Evolutionary conservation across 1,140 invertebrate species (phyloP), one percentile per base, ranked within the genome.

Genomic region (Aporrectodea caliginosa): DNA sequence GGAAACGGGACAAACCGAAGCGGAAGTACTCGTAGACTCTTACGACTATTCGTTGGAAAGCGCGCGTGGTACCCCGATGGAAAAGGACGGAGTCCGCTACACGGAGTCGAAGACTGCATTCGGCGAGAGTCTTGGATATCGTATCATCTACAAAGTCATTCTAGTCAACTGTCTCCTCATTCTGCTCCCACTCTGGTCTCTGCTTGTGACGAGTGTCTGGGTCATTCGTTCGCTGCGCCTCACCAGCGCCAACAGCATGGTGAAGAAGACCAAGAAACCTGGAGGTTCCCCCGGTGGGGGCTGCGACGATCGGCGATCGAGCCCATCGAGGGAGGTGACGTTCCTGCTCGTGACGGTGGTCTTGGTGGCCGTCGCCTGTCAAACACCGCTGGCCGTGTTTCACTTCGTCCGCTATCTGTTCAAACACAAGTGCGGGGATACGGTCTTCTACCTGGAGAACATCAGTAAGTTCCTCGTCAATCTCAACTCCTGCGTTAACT

Each of bases 401-500:
- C 80, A 81, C 35, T 81, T 78, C 73, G 80, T 81, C 30, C 32
- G 80, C 12, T 81, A 81, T 58, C 14, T 16, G 14, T 69, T 32
- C 71, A 30, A 29, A 6, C 74, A 73, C 77, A 1, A 27, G 43
- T 81, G 80, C 43, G 77, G 80, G 14, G 69, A 81, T 72, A 27
- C 73, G 0, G 80, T 81, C 27, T 81, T 73, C 58, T 81, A 81
- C 29, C 68, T 81, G 35, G 80, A 81, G 22, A 78, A 77, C 70
- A 77, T 77, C 69, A 78, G 77, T 68, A 81, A 81, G 70, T 34
- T 81, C 27, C 80, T 81, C 30, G 80, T 81, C 34, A 81, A 78
- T 71, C 58, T 81, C 69, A 81, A 81, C 77, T n/a, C 58, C n/a
- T 78, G 69, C 76, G 71, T 81, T 35, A 81, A 81, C 58, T 81